Evolutionary conservation across 2,113 vertebrate genomes (phyloP).

Genomic region (Gobiocypris rarus): DNA sequence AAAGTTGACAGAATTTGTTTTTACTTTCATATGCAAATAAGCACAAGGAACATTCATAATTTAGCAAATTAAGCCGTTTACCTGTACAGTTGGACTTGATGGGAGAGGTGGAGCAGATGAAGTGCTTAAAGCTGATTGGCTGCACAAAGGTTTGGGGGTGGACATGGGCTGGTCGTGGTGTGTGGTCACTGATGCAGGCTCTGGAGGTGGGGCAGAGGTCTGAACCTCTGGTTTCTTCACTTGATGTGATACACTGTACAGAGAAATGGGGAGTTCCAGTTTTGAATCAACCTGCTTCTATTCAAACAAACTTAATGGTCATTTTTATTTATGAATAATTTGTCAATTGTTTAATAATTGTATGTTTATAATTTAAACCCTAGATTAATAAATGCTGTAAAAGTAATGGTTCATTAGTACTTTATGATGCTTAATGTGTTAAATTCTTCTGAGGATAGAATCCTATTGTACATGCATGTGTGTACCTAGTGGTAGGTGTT

Average conservation of each 20-base stretch:
- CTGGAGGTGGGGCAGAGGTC: slow-evolving; percentile 38
- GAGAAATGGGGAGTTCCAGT: neutral
- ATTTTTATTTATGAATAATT: too few relatives aligned
- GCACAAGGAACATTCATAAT: neutral
- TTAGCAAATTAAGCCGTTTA: slow-evolving; percentile 12
- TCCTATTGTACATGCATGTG: neutral
- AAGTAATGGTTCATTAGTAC: neutral
- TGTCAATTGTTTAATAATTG: too few relatives aligned
- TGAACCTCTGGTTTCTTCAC: neutral
- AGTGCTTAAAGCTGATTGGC: slow-evolving; percentile 47
- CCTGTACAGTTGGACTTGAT: slow-evolving; percentile 61
- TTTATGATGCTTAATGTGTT: neutral
- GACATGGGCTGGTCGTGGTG: slow-evolving; percentile 50
- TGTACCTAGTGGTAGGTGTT: slow-evolving; percentile 27
- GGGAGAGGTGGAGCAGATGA: neutral
- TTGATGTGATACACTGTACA: slow-evolving; percentile 26
- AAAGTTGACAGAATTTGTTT: neutral
- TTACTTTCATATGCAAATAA: neutral
- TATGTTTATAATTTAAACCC: too few relatives aligned
- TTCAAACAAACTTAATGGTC: neutral
- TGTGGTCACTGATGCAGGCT: slow-evolving; percentile 2
- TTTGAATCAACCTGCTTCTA: neutral
- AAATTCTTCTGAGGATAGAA: neutral
- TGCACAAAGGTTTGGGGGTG: slow-evolving; percentile 24
- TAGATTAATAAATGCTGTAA: neutral